Base-by-base conservation (phyloP, 2,797 vertebrate genomes). In the Helostoma temminkii region DNA sequence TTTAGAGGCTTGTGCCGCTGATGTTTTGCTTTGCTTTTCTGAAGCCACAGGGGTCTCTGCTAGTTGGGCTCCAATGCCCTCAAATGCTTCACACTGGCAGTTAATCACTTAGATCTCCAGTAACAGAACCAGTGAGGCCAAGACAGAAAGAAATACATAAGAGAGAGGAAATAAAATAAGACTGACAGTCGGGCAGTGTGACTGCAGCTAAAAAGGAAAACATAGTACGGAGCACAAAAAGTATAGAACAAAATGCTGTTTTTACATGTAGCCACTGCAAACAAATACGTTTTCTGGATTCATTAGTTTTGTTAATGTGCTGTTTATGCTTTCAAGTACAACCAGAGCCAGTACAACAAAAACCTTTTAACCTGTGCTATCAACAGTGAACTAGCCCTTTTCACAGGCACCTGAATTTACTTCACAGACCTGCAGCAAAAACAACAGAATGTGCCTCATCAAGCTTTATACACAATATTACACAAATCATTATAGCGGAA, bases 71-170 rank as follows among this genome's bases (percentile, higher is more conserved):
- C 71, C 71, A 68, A 25, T 71, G 73, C 66, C 82, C 76, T 81
- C 59, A 79, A 75, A 82, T 78, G 72, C 67, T 66, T 88, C 87
- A 84, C 68, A 60, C 78, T 77, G 72, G 72, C 79, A 78, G 80
- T 81, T 87, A 87, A 90, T 92, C 84, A 89, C 84, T 87, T 66
- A 49, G 52, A 85, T 84, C 62, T 82, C 48, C 46, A 37, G 62
- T 39, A 76, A 85, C 50, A 80, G 76, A 81, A 82, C 19, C 52
- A 58, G 43, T 37, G 55, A 37, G 62, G 47, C 61, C 69, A 71
- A 81, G 71, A 66, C 45, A 69, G 45, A 80, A 60, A 69, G 32
- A 69, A 61, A 67, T 55, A 59, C 46, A 68, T 56, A 48, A 59
- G 56, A 75, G 26, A 41, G 26, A 54, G 34, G 26, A 57, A 46